Evolutionary conservation across 2,113 vertebrate species (phyloP).

Genomic region (Pterocles gutturalis): DNA sequence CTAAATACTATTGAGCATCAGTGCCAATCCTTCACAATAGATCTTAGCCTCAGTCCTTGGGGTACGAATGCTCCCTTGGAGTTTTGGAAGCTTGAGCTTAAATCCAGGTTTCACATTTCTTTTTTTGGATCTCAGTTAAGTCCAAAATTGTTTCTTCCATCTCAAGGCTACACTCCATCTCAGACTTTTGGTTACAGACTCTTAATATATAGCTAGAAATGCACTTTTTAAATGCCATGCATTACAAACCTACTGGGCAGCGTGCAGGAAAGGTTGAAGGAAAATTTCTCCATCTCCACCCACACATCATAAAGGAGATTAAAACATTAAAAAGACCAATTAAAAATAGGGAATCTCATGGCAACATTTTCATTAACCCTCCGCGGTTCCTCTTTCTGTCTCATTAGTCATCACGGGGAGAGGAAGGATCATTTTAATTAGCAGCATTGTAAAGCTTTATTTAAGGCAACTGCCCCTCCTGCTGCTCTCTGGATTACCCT

Average conservation of each 20-base stretch:
- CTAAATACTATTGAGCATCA: conserved; percentile 25
- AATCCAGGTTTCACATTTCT: conserved; percentile 17
- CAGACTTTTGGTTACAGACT: neutral
- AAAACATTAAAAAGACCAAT: conserved; percentile 73
- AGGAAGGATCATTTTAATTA: conserved; percentile 81
- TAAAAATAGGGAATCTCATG: conserved; percentile 41
- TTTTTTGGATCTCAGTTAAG: neutral
- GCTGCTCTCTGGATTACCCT: conserved; percentile 75
- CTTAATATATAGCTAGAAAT: neutral
- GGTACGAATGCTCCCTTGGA: neutral
- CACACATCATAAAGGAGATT: conserved; percentile 27
- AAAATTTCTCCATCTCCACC: neutral
- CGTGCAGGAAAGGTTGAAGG: neutral
- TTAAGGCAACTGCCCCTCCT: conserved; percentile 68
- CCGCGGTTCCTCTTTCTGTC: conserved; percentile 58
- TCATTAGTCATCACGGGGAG: conserved; percentile 70
- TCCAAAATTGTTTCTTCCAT: neutral
- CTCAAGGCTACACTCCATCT: neutral
- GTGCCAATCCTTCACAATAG: conserved; percentile 14
- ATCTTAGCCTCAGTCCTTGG: neutral
- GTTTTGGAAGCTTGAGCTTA: conserved; percentile 1
- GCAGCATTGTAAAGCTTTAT: conserved; percentile 74
- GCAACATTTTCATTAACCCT: conserved; percentile 77
- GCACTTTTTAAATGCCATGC: neutral
- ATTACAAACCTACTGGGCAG: neutral